Percentiles rank a stretch among this genome's conserved stretches.
These are phyloP conservation scores for Scotopteryx bipunctaria DNA, from an alignment of 2,888 invertebrate species.

Conservation along the genomic window DNA sequence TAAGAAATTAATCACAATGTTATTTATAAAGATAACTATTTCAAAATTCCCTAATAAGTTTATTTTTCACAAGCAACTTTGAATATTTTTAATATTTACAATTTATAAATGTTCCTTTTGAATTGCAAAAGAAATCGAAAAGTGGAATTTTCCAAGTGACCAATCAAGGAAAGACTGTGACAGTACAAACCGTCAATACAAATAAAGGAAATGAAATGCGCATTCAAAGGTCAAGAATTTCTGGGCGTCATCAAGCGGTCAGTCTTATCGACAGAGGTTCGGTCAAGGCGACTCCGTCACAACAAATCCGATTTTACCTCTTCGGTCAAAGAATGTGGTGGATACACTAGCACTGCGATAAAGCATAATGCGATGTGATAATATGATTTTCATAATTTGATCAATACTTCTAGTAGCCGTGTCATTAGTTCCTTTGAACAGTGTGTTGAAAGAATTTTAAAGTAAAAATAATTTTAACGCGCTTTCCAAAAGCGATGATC, in stretches of 20 bases:
- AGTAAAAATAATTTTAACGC: too few species aligned
- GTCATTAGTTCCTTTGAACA: too few species aligned
- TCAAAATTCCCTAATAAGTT: too few species aligned
- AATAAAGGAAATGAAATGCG: constrained; percentile 65
- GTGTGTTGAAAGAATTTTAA: too few species aligned
- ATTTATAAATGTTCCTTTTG: too few species aligned
- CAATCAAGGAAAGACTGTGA: constrained; percentile 37
- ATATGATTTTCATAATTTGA: not conserved
- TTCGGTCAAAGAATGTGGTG: not conserved
- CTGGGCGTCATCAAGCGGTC: constrained; percentile 55
- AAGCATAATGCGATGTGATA: not conserved
- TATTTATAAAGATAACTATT: too few species aligned
- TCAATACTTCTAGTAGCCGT: too few species aligned
- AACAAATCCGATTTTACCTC: constrained; percentile 43
- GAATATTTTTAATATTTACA: too few species aligned
- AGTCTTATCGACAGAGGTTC: constrained; percentile 44
- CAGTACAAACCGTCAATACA: constrained; percentile 46
- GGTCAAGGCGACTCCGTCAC: constrained; percentile 63
- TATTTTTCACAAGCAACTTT: too few species aligned
- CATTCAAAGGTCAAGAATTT: constrained; percentile 59
- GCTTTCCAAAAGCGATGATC: too few species aligned
- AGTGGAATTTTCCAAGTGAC: constrained; percentile 34
- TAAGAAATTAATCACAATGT: too few species aligned
- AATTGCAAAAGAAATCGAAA: constrained; percentile 1
- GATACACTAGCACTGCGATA: constrained; percentile 14